Base-by-base conservation (phyloP, 2,113 vertebrate genomes). In the Alaudala cheleensis region DNA sequence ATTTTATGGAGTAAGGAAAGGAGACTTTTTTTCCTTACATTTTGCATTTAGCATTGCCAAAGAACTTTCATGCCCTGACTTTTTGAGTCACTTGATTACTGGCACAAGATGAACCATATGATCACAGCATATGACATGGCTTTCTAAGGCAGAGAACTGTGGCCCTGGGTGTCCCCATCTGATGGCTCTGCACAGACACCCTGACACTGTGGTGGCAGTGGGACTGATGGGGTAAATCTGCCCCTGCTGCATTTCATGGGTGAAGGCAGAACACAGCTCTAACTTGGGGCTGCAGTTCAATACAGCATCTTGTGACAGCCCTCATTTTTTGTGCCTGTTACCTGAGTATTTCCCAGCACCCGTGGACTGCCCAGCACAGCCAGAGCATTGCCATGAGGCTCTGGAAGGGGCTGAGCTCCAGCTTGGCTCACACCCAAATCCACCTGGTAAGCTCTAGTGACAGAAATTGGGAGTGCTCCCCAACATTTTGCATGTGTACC, bases 311-410 rank as follows among this genome's bases (percentile, higher is more conserved):
- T 54, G 47, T 5, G 26, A n/a, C 49, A 82, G 47, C 31, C 31
- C 45, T 33, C 2, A 17, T 34, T 64, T 33, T 39, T 39, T 33
- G 39, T 37, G 26, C 28, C 1, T 4, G 6, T 42, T 15, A 21
- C 80, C 51, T 9, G 71, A 39, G 44, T 2, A 37, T 50, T 42
- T 47, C 42, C 64, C 74, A 39, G 57, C 21, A 17, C 2, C n/a
- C 40, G 7, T 4, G 42, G 26, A 7, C 37, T 58, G n/a, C 74
- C 74, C 61, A 44, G 54, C 31, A 1, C 50, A 25, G 2, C 1
- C 60, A 37, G 56, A 34, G 56, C 23, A 25, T 16, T 0, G 3
- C 66, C 5, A 3, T n/a, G 1, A 2, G 66, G 51, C 2, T 1
- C 76, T 71, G 72, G 21, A 34, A 42, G 54, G 29, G 50, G 28